Evolutionary conservation across 2,797 vertebrate genomes (phyloP), one percentile per base, ranked within the genome.

Genomic region (Sebastes iracundus): DNA sequence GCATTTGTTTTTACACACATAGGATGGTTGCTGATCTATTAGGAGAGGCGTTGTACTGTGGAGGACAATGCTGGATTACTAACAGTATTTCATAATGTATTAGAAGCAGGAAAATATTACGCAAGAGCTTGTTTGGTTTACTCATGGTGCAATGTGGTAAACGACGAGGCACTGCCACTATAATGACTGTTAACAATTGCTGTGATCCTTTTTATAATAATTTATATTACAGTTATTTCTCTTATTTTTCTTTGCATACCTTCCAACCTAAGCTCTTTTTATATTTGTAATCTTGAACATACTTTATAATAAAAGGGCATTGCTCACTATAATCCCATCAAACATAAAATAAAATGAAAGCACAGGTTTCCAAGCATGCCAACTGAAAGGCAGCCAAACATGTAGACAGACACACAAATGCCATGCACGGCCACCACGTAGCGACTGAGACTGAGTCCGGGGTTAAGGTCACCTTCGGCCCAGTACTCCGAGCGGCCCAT

Each of bases 1-100:
- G 84, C 87, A 92, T 95, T 90, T 86, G 80, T 86, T 94, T 93
- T 93, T 93, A 94, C 95, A 95, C 86, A 86, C 73, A 61, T 55
- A 77, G 73, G 75, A 90, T 56, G 79, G 86, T 42, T 79, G 70
- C 83, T 49, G 81, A 85, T 88, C 84, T 90, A 89, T 92, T 92
- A 90, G 77, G 61, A 75, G 35, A 74, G 58, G 59, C 52, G 28
- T 16, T 81, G 75, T 79, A 22, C 72, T 77, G 79, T 75, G 46
- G 33, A 80, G 55, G 76, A 83, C 49, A 80, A 75, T 76, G 78
- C 72, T 81, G 87, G 60, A 79, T 77, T 75, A 71, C 72, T 69
- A 77, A 73, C 46, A 68, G 62, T 69, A 68, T 87, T 94, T 91
- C 80, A 93, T 94, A 85, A 94, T 94, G 83, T 74, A 94, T 93